phyloP scores from a whole-genome alignment of 2,797 vertebrate species.

The Cryptoblepharus egeriae region DNA sequence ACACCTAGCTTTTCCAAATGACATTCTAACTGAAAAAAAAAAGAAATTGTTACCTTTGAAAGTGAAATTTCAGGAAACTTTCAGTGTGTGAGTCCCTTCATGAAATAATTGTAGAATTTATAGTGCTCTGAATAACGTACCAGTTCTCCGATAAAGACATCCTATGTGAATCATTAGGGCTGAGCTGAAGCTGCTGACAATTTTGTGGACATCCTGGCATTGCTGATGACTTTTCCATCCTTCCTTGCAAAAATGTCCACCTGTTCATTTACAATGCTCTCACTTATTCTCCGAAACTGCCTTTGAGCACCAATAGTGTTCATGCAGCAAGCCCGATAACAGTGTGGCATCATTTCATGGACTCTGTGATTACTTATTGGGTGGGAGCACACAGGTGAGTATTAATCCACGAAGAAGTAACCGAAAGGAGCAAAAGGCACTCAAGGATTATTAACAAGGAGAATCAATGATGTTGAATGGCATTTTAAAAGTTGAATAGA shows the following conservation, averaged over 20 bases:
- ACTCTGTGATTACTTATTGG: too few relatives aligned
- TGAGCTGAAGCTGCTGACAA: not conserved
- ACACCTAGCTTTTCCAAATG: not conserved
- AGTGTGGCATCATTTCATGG: too few relatives aligned
- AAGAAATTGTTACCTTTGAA: not conserved
- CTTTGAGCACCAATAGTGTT: too few relatives aligned
- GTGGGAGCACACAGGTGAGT: too few relatives aligned
- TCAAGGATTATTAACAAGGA: too few relatives aligned
- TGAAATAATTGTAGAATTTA: not conserved
- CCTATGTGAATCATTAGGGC: not conserved
- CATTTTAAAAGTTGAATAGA: too few relatives aligned
- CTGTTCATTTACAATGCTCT: not conserved
- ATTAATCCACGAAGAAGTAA: too few relatives aligned
- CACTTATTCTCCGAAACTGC: not conserved
- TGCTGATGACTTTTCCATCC: not conserved
- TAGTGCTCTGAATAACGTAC: slow-evolving; percentile 5
- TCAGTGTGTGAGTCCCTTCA: not conserved
- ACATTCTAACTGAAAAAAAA: slow-evolving; percentile 1
- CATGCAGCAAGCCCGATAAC: too few relatives aligned
- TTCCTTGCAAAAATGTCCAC: not conserved
- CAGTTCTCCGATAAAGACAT: not conserved
- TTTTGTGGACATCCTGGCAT: not conserved
- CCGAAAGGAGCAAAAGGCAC: too few relatives aligned
- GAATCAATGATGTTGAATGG: too few relatives aligned
- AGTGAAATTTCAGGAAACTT: slow-evolving; percentile 21